phyloP scores from a whole-genome alignment of 2,888 invertebrate species.

The Netelia virgata region DNA sequence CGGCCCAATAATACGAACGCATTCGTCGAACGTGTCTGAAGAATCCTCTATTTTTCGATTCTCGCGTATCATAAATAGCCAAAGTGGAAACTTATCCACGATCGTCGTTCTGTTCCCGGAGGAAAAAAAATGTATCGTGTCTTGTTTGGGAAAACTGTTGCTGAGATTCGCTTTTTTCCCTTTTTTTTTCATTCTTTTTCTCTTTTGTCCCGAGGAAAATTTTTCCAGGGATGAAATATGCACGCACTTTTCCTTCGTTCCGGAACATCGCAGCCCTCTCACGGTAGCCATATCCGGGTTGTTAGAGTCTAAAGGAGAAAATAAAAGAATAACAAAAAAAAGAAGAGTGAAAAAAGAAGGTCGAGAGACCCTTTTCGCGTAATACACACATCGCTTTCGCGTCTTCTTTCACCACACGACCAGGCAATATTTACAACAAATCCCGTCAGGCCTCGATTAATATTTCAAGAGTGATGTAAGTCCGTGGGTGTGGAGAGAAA shows the following conservation, averaged over 20 bases:
- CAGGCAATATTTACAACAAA: conserved; percentile 49
- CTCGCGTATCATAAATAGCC: neutral
- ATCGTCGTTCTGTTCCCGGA: neutral
- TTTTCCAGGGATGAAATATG: conserved; percentile 33
- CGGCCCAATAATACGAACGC: neutral
- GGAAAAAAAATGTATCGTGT: neutral
- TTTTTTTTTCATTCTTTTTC: conserved; percentile 8
- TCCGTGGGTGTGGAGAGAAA: neutral
- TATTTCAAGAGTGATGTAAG: conserved; percentile 22
- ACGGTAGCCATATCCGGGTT: conserved; percentile 11
- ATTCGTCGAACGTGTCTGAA: neutral
- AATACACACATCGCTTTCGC: conserved; percentile 20
- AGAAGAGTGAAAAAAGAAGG: conserved; percentile 10
- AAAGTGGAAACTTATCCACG: too few relatives aligned
- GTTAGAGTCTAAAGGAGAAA: conserved; percentile 25
- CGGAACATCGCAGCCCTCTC: conserved; percentile 23
- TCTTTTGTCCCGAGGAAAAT: neutral
- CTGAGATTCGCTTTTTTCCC: conserved; percentile 1
- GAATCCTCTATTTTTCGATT: neutral
- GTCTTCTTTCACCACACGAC: conserved; percentile 23
- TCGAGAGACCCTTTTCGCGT: neutral
- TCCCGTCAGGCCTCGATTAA: conserved; percentile 32
- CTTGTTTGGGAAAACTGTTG: neutral
- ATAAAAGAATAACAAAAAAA: conserved; percentile 4
- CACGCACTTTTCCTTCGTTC: conserved; percentile 28